These are phyloP conservation scores for Casuarius casuarius DNA, from an alignment of 2,113 vertebrate genomes.

Conservation along the genomic window DNA sequence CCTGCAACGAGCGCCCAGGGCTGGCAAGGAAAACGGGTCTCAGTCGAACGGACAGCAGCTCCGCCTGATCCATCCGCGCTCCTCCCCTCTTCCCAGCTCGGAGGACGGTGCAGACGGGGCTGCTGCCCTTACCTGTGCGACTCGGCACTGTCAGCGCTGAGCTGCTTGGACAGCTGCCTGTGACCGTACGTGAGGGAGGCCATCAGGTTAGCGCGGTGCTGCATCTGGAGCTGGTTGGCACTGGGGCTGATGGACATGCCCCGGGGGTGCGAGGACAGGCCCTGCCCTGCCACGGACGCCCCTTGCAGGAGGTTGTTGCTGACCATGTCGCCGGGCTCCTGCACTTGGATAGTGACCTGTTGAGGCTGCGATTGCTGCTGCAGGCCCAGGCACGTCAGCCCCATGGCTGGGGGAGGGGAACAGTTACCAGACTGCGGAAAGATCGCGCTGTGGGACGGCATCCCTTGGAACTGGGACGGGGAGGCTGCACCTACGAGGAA, in stretches of 20 bases:
- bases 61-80: rapidly evolving
- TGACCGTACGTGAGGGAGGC: conserved; percentile 87
- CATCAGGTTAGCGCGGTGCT: conserved; percentile 87
- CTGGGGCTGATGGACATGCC: conserved; percentile 74
- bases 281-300: conserved; percentile 35
- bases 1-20: rapidly evolving
- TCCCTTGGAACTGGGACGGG: conserved; percentile 87
- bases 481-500: conserved; percentile 80
- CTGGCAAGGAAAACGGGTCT: rapidly evolving
- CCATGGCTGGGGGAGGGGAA: conserved; percentile 85
- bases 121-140: conserved; percentile 87
- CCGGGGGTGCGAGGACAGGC: conserved; percentile 34
- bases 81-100: not conserved
- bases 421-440: conserved; percentile 90
- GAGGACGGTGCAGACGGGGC: not conserved
- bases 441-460: conserved; percentile 79
- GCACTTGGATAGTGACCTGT: conserved; percentile 96
- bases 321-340: conserved; percentile 88
- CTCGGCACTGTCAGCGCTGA: conserved; percentile 96
- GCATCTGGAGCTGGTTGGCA: conserved; percentile 79
- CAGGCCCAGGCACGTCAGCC: conserved; percentile 83
- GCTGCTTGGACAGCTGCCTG: conserved; percentile 95
- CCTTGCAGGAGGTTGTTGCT: conserved; percentile 68
- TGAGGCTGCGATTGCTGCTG: conserved; percentile 86
- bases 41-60: rapidly evolving